These are phyloP conservation scores for Phyto melanocephala DNA, from an alignment of 2,888 invertebrate species.

Conservation along the genomic window DNA sequence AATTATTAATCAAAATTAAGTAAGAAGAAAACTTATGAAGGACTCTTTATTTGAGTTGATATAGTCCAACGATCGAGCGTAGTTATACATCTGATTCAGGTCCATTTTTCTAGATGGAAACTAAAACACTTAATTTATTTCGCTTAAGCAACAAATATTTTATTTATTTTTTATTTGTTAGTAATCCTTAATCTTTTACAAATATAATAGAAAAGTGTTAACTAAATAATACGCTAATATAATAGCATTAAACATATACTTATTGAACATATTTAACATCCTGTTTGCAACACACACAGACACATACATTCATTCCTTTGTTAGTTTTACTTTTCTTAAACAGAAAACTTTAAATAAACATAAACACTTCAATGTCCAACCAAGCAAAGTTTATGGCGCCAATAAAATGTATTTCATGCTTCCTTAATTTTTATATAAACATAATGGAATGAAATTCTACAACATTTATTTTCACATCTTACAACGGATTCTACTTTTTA, in stretches of 20 bases:
- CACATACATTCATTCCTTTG: too few species aligned
- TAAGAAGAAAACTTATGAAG: too few species aligned
- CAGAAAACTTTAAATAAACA: conserved; percentile 62
- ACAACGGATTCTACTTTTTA: not conserved
- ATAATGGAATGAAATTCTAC: conserved; percentile 67
- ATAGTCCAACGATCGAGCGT: too few species aligned
- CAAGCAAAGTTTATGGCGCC: conserved; percentile 77
- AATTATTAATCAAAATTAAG: too few species aligned
- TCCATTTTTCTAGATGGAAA: too few species aligned
- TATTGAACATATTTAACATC: conserved; percentile 11
- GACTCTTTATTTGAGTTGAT: too few species aligned
- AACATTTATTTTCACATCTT: conserved; percentile 1
- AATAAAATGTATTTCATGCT: conserved; percentile 79
- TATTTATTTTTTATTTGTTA: too few species aligned
- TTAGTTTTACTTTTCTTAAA: not conserved
- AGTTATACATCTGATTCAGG: too few species aligned
- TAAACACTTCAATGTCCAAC: conserved; percentile 77
- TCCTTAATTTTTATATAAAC: conserved; percentile 78
- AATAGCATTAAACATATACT: not conserved
- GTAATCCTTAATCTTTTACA: too few species aligned
- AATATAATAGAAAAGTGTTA: too few species aligned
- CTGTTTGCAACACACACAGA: not conserved
- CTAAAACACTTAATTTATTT: too few species aligned
- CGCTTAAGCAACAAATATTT: too few species aligned
- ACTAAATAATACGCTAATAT: not conserved